Base-by-base conservation (phyloP, 1,140 invertebrate species). In the Drosophila kepulauana region DNA sequence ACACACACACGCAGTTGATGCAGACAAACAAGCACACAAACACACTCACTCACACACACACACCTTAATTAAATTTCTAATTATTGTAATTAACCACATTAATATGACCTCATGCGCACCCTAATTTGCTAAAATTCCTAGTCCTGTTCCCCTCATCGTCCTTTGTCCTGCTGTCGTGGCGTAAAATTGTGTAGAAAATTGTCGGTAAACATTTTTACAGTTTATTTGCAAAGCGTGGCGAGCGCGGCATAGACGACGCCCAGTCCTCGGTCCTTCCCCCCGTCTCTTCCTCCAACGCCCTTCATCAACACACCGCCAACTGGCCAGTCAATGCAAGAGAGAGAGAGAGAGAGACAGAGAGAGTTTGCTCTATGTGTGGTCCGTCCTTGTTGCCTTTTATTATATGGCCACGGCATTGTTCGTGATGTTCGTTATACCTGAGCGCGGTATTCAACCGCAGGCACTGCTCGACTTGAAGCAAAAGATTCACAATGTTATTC, bases 161-260 rank as follows among this genome's bases (percentile, higher is more conserved):
- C 45, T 41, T 25, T 20, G 4, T 11, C 33, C 13, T 15, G 16
- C 5, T 59, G 58, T 75, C 72, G 58, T 41, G 66, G 85, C 78
- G 82, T 89, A 88, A 89, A 88, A 88, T 89, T 88, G 85, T 89
- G 85, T 89, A 88, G 85, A 88, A 88, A 88, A 88, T 88, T 88
- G 85, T 88, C 85, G 85, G 85, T 89, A 88, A 88, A 88, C 85
- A 88, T 88, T 88, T 88, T 88, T 88, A 88, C 85, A 89, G 81
- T 89, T 88, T 88, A 89, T 88, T 88, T 89, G 85, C 68, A 63
- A 61, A 75, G 75, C 66, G 67, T 74, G 75, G 75, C 71, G 72
- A 75, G 64, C 69, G 81, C 81, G 63, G 69, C 58, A 46, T 16
- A 48, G 75, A 65, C 71, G 70, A 46, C 59, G 61, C 54, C 62